phyloP scores from a whole-genome alignment of 2,113 vertebrate genomes.

The Raphicerus campestris region DNA sequence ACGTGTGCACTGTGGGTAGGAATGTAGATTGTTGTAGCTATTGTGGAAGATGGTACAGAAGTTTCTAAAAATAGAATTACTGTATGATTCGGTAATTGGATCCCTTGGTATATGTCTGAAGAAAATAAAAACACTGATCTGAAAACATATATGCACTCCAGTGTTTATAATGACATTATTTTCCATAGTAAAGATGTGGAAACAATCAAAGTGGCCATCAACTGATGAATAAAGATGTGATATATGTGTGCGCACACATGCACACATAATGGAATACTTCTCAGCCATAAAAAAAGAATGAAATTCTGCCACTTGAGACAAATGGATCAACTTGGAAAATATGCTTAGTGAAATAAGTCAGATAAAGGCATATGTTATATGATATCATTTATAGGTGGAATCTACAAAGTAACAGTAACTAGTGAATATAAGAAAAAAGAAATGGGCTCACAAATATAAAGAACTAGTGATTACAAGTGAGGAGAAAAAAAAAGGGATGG shows the following conservation, averaged over 20 bases:
- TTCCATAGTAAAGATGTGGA: neutral
- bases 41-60: neutral
- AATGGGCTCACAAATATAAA: neutral
- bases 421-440: neutral
- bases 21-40: neutral
- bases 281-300: neutral
- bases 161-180: neutral
- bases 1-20: neutral
- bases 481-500: too few species aligned
- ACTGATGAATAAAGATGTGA: neutral
- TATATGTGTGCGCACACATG: fast-evolving
- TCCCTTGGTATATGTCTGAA: neutral
- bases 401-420: neutral
- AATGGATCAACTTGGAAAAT: neutral
- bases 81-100: neutral
- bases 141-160: neutral
- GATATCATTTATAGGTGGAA: neutral
- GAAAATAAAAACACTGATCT: neutral
- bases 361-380: neutral
- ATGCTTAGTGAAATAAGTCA: neutral
- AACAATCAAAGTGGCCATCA: neutral
- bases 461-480: neutral
- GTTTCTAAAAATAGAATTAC: neutral
- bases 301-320: neutral
- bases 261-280: neutral